Evolutionary conservation across 1,140 invertebrate species (phyloP), one percentile per base, ranked within the genome.

Genomic region (Leptinotarsa texana): DNA sequence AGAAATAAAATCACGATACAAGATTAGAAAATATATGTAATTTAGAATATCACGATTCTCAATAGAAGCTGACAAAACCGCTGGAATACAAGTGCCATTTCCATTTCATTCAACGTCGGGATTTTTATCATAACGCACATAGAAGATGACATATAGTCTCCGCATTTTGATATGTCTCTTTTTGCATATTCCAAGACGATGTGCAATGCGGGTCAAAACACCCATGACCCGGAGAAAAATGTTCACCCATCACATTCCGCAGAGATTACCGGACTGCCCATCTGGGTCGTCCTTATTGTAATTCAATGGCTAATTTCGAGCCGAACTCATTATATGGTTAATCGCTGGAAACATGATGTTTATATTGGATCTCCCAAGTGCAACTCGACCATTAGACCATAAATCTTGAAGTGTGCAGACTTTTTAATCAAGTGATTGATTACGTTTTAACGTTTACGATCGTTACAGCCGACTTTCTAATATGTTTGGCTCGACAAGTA

Each of bases 361-460:
- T 57, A 57, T 57, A 57, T 57, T 57, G 51, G 51, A 57, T 57
- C 51, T 57, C 13, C 51, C 51, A 57, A 57, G 51, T 57, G 51
- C 51, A 57, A 57, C n/a, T 18, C n/a, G 51, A 57, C 17, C 51
- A 57, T 57, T 57, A 57, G 51, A 57, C 51, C 51, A 57, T 57
- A 57, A 57, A 57, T 57, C 51, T 57, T 57, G 51, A 57, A 57
- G n/a, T 57, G 51, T 57, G 51, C 51, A 57, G n/a, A 57, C 51
- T 57, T 57, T 57, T 57, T 57, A 57, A 57, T 57, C 51, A 57
- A 57, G 51, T 57, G 51, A 57, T 57, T 57, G 51, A 57, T 57
- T 57, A 57, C 51, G 51, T 57, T 57, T 57, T 57, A 57, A 57
- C 51, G 51, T 57, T 57, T 57, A 57, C 51, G 51, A 57, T 57